Conservation (phyloP, 2,797 vertebrate genomes). For the Scyliorhinus canicula region DNA sequence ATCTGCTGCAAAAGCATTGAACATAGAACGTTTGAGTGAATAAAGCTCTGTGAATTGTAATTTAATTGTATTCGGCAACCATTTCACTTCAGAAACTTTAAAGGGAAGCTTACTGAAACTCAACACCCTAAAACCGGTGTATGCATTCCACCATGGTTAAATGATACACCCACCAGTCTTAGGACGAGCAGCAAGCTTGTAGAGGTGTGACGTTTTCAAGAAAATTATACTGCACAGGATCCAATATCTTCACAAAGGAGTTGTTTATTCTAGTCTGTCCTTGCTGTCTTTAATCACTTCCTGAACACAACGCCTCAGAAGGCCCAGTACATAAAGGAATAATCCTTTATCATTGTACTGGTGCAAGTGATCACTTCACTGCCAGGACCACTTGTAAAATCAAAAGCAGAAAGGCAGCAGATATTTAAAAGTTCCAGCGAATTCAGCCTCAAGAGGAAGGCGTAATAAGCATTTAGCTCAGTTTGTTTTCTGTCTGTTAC, state of each 20-base stretch:
- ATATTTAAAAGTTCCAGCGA: not conserved
- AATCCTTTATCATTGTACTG: not conserved
- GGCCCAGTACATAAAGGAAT: not conserved
- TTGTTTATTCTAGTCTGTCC: slow-evolving; percentile 23
- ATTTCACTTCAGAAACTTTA: not conserved
- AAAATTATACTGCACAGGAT: not conserved
- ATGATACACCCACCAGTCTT: not conserved
- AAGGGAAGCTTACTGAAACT: not conserved
- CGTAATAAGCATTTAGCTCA: not conserved
- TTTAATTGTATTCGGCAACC: not conserved
- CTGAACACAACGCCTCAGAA: not conserved
- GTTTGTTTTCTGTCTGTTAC: not conserved
- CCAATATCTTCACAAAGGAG: not conserved
- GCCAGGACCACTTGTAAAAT: not conserved
- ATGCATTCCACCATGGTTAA: not conserved
- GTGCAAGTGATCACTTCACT: not conserved
- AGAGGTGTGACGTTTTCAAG: not conserved
- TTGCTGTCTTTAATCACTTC: slow-evolving; percentile 32
- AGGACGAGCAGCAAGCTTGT: not conserved
- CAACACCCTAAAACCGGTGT: not conserved
- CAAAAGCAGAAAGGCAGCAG: not conserved
- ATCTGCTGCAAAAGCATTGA: not conserved
- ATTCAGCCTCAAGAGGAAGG: not conserved
- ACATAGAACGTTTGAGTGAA: not conserved
- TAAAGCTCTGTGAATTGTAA: not conserved